These are phyloP conservation scores for Synergus japonicus DNA, from an alignment of 2,888 invertebrate genomes.

Conservation along the genomic window DNA sequence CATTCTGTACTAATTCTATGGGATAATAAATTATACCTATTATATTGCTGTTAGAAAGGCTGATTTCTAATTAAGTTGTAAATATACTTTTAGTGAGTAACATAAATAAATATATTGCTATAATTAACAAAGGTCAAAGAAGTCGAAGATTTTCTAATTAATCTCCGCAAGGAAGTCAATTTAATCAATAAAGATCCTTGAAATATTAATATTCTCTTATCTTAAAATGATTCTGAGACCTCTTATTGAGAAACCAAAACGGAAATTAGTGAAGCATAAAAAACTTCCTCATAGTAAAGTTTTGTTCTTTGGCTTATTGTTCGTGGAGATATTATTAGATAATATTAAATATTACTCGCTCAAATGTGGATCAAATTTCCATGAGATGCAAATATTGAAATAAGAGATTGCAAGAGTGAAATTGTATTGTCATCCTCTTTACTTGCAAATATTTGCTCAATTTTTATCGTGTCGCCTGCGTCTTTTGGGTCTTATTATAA, in stretches of 20 bases:
- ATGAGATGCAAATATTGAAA: neutral
- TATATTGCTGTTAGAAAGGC: neutral
- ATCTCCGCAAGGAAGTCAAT: conserved; percentile 2
- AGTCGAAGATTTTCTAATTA: neutral
- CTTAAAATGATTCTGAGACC: neutral
- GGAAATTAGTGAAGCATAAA: too few relatives aligned
- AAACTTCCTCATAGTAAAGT: too few relatives aligned
- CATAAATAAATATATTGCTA: neutral
- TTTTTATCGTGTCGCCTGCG: neutral
- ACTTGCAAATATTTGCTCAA: neutral
- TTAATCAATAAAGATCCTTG: neutral
- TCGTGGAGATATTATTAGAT: too few relatives aligned
- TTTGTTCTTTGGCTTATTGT: too few relatives aligned
- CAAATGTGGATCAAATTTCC: too few relatives aligned
- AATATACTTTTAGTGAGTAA: neutral
- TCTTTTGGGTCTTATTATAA: neutral
- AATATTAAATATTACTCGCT: too few relatives aligned
- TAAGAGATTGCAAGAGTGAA: neutral
- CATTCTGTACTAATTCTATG: too few relatives aligned
- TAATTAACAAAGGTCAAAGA: neutral
- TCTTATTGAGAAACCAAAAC: too few relatives aligned
- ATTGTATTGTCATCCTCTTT: neutral
- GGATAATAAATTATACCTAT: neutral
- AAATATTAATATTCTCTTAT: neutral
- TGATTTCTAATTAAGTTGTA: neutral